These are phyloP conservation scores for Callyntrura sp. DNA, from an alignment of 2,888 invertebrate genomes.

Conservation along the genomic window DNA sequence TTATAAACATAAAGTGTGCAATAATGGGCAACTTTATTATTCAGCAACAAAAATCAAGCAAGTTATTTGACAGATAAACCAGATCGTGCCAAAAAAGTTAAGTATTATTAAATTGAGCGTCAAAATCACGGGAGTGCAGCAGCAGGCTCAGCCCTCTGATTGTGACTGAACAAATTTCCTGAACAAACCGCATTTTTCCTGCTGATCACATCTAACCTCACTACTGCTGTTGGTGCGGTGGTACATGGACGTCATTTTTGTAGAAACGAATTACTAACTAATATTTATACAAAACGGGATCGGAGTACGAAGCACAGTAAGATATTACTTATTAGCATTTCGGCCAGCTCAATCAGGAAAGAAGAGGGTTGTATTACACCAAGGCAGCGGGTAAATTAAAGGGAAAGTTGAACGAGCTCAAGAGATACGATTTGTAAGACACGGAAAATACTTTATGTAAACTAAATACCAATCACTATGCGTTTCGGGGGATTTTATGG, in stretches of 20 bases:
- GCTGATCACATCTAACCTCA: conserved; percentile 2
- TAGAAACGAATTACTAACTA: background rate
- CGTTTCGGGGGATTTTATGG: background rate
- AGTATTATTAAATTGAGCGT: conserved; percentile 25
- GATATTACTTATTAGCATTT: background rate
- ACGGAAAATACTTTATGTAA: background rate
- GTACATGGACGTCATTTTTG: background rate
- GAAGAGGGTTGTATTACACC: background rate
- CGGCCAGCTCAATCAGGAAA: background rate
- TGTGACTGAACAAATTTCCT: background rate
- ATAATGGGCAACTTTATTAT: background rate
- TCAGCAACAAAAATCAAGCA: conserved; percentile 26
- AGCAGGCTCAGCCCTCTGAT: background rate
- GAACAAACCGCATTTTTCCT: conserved; percentile 38
- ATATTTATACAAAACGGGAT: background rate
- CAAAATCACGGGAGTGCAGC: conserved; percentile 9
- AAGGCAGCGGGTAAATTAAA: conserved; percentile 4
- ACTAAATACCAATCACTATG: conserved; percentile 22
- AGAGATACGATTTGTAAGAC: no score
- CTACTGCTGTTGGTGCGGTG: background rate
- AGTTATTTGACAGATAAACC: conserved; percentile 26
- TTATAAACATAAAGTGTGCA: background rate
- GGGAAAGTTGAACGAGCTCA: conserved; percentile 2
- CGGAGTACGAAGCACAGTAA: background rate
- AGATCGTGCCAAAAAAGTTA: conserved; percentile 3